Evolutionary conservation across 1,140 invertebrate species (phyloP), one percentile per base, ranked within the genome.

Genomic region (Marisa cornuarietis): DNA sequence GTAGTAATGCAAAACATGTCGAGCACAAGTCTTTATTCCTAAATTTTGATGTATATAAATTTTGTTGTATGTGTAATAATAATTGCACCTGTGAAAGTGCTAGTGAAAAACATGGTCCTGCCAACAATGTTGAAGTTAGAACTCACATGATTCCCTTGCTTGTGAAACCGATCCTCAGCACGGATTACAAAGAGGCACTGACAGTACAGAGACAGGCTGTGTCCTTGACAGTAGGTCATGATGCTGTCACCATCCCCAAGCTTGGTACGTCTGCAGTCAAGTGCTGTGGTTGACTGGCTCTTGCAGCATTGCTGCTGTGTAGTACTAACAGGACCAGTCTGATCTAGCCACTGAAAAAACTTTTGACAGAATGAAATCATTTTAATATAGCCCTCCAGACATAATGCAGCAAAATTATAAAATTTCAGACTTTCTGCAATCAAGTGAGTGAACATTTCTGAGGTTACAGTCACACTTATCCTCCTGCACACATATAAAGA

Each of bases 271-370:
- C 69, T 75, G 16, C 9, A 62, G 68, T 42, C 14, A 14, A 71
- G n/a, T 66, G 66, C 42, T 58, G 42, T 61, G 42, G 58, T 24
- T 22, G 18, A 22, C 76, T 77, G 8, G 16, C 49, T 52, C 20
- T 49, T 24, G 61, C 20, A 26, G 31, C 49, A 42, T 22, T 77
- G 31, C 26, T 75, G 73, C 54, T 26, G 54, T 65, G 20, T 24
- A 14, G 22, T 22, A 51, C 42, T 18, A 24, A 71, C 52, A n/a
- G 65, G 80, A 22, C 78, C 74, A 10, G 71, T 74, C 52, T 85
- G 80, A 80, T 87, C 87, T 22, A 81, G 82, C 88, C 88, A 89
- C 84, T 88, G 85, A 77, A 89, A 89, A 82, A 85, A 89, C 86
- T 88, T 81, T 63, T 68, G 72, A 71, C 54, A 66, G 71, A 69